phyloP scores from a whole-genome alignment of 2,113 vertebrate species.

The Lycaon pictus region DNA sequence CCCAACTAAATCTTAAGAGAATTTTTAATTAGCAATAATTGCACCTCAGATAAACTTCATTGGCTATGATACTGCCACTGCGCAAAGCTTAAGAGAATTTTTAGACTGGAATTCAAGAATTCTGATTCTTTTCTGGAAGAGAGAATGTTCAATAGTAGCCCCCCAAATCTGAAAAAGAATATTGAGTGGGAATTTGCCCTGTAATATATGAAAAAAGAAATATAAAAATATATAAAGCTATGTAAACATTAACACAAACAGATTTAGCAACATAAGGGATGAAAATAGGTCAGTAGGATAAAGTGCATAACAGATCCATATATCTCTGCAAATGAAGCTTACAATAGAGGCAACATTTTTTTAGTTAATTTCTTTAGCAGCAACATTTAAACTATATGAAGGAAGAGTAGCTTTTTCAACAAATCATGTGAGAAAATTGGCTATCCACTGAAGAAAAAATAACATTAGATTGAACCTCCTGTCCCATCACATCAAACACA shows the following conservation, averaged over 20 bases:
- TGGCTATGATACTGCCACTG: too few relatives aligned
- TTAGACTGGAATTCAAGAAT: conserved; percentile 38
- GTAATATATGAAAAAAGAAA: not conserved
- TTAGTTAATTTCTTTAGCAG: not conserved
- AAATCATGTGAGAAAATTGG: not conserved
- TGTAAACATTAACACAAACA: not conserved
- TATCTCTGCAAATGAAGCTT: not conserved
- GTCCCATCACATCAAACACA: not conserved
- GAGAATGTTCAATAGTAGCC: not conserved
- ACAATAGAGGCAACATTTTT: not conserved
- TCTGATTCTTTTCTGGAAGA: conserved; percentile 14
- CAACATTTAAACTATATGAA: not conserved
- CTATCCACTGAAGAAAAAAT: not conserved
- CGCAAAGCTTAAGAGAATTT: not conserved
- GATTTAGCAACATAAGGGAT: not conserved
- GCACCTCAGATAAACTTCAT: too few relatives aligned
- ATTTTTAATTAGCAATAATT: not conserved
- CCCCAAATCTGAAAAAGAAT: not conserved
- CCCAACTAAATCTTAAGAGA: not conserved
- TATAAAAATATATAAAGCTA: not conserved
- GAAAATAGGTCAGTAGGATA: not conserved
- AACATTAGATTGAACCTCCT: not conserved
- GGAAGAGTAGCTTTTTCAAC: not conserved
- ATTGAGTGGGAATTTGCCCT: not conserved
- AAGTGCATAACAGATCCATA: not conserved